Percentiles rank a stretch among this genome's conserved stretches.
Conservation (phyloP, 2,113 vertebrate genomes). For the Tinamus guttatus region DNA sequence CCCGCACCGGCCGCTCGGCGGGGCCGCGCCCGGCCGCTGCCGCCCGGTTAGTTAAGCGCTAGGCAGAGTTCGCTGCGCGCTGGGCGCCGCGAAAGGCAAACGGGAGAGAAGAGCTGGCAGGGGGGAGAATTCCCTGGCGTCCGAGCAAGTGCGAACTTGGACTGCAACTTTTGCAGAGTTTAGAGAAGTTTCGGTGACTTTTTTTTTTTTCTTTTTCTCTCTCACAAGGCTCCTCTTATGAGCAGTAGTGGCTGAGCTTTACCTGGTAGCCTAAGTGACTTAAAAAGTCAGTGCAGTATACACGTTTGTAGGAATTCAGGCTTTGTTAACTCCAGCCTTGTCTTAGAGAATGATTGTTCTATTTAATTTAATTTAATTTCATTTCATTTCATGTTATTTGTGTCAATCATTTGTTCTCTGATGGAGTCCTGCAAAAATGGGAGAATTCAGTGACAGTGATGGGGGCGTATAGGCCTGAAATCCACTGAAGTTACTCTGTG, state of each 20-base stretch:
- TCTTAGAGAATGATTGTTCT: background rate
- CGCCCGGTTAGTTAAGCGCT: too few relatives aligned
- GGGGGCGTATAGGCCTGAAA: background rate
- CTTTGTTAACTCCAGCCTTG: background rate
- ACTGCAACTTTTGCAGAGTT: accelerated
- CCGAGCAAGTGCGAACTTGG: background rate
- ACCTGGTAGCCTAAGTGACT: background rate
- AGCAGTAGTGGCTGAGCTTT: accelerated
- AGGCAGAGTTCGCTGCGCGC: background rate
- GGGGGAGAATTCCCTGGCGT: accelerated
- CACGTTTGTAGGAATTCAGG: accelerated
- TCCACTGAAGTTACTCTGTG: too few relatives aligned
- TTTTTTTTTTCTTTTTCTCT: too few relatives aligned
- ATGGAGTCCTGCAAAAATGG: background rate
- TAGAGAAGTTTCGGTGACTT: accelerated
- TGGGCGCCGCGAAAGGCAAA: background rate
- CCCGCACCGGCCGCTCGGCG: too few relatives aligned
- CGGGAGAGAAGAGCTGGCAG: background rate
- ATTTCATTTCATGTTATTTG: background rate
- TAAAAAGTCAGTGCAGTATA: background rate
- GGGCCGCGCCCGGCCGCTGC: too few relatives aligned
- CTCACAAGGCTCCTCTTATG: accelerated
- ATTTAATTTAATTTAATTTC: too few relatives aligned
- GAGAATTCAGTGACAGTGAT: accelerated
- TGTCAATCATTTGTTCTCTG: accelerated